A percentile compares a stretch with the other conserved stretches of the same genome.
Evolutionary conservation across 92 coral and sea anemone species (phyloP).

Genomic region (Plumapathes pennacea): DNA sequence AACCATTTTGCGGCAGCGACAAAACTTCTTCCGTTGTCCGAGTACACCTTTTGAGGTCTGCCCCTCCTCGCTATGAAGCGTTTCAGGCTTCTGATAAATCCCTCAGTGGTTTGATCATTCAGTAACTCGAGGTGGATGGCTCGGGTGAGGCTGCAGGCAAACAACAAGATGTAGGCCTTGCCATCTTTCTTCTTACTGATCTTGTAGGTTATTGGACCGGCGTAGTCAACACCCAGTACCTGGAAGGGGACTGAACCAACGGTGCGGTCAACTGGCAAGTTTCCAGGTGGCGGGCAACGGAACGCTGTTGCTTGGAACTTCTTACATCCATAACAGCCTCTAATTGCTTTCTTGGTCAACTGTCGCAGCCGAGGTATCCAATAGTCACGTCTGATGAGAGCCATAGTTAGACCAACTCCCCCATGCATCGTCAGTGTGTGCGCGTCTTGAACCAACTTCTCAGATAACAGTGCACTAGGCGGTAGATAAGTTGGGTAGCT

Average conservation of each 20-base stretch:
- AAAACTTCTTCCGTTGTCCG: constrained; percentile 16
- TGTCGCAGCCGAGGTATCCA: constrained; percentile 23
- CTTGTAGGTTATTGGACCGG: constrained; percentile 16
- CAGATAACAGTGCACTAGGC: constrained; percentile 12
- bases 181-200: constrained; percentile 15
- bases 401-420: constrained; percentile 32
- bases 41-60: constrained; percentile 20
- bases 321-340: constrained; percentile 28
- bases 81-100: constrained; percentile 3
- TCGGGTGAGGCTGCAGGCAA: constrained; percentile 20
- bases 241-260: constrained; percentile 14
- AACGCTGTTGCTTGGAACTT: constrained; percentile 23
- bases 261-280: constrained; percentile 12
- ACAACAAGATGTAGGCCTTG: constrained; percentile 17
- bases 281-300: constrained; percentile 17
- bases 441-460: constrained; percentile 48
- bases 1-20: constrained; percentile 24
- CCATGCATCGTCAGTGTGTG: constrained; percentile 35
- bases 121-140: constrained; percentile 28
- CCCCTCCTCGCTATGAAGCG: constrained; percentile 10
- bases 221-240: constrained; percentile 14
- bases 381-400: constrained; percentile 1
- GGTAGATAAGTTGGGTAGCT: constrained; percentile 6
- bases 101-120: constrained; percentile 9
- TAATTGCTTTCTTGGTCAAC: constrained; percentile 16